Evolutionary conservation across 2,888 invertebrate species (phyloP), one percentile per base, ranked within the genome.

Genomic region (Falcaria lacertinaria): DNA sequence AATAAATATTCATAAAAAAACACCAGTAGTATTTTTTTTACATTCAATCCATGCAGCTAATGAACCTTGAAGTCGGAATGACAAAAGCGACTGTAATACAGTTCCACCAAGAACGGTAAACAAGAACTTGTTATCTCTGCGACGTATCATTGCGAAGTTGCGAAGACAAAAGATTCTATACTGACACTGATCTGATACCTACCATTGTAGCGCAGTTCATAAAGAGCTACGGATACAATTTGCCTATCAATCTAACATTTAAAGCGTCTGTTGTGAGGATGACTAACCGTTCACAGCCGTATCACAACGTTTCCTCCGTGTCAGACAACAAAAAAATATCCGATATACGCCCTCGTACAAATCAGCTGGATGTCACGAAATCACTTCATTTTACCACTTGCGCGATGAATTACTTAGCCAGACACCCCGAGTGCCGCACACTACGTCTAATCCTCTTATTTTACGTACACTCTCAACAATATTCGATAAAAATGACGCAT

Each of bases 401-500:
- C 48, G 43, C 43, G 33, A 52, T 52, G 34, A 48, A 60, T 50
- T 50, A 57, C 52, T 54, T 49, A 47, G 46, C 39, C 42, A 38
- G 38, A 45, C 22, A 25, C 47, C 48, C 52, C 50, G 45, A 44
- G 38, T 54, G 48, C 52, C 52, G 44, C 51, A 61, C 52, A 55
- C 42, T 54, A 60, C 42, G 54, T 46, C 43, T 60, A 67, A 69
- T 65, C 65, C 60, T 64, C 60, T 68, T 54, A 61, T 71, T 74
- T 66, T 53, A 59, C 67, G 64, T 66, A 67, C 59, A 66, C 69
- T 70, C 62, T 64, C 59, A 56, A 77, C 73, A 77, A 69, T 84
- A 83, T 84, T 82, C 71, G 72, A 80, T 84, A 86, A 86, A n/a
- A 87, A 89, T 89, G 87, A 89, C 89, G 89, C 89, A 89, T 89